phyloP scores from a whole-genome alignment of 2,797 vertebrate genomes.

The Mergus octosetaceus region DNA sequence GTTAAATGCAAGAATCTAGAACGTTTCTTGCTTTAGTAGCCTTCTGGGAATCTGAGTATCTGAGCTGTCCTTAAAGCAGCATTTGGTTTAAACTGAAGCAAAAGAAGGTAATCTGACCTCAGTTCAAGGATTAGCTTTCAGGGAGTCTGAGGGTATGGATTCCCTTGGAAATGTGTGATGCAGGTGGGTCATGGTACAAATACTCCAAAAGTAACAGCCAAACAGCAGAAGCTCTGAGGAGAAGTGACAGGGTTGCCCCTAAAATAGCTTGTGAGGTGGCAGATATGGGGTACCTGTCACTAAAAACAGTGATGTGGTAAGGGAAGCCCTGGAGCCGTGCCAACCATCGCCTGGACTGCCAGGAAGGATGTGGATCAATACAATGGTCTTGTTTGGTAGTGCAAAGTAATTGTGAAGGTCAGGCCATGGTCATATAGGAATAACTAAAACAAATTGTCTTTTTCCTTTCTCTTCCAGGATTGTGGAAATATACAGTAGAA shows the following conservation, averaged over 20 bases:
- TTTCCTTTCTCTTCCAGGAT: conserved; percentile 81
- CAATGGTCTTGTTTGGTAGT: accelerated
- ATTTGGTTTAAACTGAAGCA: background rate
- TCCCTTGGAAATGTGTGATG: accelerated
- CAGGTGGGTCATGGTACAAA: background rate
- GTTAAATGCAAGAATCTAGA: background rate
- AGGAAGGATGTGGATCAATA: accelerated
- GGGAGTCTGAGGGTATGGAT: background rate
- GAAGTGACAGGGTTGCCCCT: background rate
- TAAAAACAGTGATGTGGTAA: background rate
- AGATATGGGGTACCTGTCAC: background rate
- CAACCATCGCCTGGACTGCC: background rate
- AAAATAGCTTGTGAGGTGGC: background rate
- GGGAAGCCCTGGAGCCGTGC: background rate
- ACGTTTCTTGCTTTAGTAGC: background rate
- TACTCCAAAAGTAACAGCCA: background rate
- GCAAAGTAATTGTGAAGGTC: background rate
- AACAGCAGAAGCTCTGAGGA: background rate
- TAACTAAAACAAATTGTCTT: background rate
- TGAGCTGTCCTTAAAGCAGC: background rate
- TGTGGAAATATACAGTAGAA: conserved; percentile 97
- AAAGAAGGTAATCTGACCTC: background rate
- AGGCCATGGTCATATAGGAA: background rate
- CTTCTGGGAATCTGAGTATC: background rate
- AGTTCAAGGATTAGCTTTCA: background rate